phyloP scores from a whole-genome alignment of 2,797 vertebrate species.

The Sebastes wilsoni region DNA sequence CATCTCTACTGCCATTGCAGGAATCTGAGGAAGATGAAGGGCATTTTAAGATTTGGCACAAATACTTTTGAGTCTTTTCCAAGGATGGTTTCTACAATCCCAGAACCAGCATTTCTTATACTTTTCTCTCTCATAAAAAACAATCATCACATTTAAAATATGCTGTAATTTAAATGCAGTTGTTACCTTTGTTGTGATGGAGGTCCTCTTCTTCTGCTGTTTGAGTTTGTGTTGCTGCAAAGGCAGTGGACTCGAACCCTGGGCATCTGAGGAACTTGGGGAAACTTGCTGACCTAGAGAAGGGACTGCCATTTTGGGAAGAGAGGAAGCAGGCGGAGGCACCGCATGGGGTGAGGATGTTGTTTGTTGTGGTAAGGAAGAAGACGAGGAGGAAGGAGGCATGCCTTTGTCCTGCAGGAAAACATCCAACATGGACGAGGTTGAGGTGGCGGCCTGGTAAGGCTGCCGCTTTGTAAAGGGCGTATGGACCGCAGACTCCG shows the following conservation, averaged over 20 bases:
- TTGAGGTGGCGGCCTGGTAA: slow-evolving; percentile 84
- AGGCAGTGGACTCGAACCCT: slow-evolving; percentile 93
- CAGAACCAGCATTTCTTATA: no score
- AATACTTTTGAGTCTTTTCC: not conserved
- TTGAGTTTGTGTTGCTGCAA: slow-evolving; percentile 97
- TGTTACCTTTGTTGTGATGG: slow-evolving; percentile 91
- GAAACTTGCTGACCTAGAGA: slow-evolving; percentile 89
- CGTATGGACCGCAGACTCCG: slow-evolving; percentile 87
- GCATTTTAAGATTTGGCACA: not conserved
- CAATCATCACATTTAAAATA: not conserved
- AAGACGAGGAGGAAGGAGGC: slow-evolving; percentile 73
- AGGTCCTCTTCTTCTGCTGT: slow-evolving; percentile 95
- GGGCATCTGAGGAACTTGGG: slow-evolving; percentile 91
- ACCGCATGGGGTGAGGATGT: slow-evolving; percentile 75
- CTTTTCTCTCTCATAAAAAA: not conserved
- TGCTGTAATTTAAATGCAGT: not conserved
- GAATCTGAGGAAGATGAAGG: slow-evolving; percentile 84
- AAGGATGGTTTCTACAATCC: not conserved
- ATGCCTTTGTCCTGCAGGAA: slow-evolving; percentile 94
- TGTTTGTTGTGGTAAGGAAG: slow-evolving; percentile 78
- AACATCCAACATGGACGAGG: slow-evolving; percentile 94
- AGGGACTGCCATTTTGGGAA: slow-evolving; percentile 86
- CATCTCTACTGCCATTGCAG: slow-evolving; percentile 96
- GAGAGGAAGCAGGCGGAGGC: slow-evolving; percentile 83
- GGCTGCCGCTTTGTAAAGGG: slow-evolving; percentile 94